These are phyloP conservation scores for Oriolus oriolus DNA, from an alignment of 2,113 vertebrate species.

Conservation along the genomic window DNA sequence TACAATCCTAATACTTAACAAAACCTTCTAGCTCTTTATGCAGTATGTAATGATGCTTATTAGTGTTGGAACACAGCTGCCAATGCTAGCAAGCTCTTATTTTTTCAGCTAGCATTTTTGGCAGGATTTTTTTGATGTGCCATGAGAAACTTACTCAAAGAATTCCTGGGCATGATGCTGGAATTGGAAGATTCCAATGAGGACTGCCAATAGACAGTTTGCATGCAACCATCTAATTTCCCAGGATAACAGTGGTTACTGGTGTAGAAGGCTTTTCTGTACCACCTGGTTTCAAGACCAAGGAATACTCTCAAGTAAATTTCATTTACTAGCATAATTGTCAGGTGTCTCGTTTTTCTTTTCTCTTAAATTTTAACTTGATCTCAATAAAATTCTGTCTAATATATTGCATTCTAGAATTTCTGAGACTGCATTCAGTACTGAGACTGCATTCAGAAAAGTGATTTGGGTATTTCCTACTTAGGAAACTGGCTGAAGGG, in stretches of 20 bases:
- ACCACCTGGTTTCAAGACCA: background rate
- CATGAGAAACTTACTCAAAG: background rate
- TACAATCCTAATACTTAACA: background rate
- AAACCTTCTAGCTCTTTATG: background rate
- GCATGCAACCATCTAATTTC: background rate
- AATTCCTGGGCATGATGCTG: background rate
- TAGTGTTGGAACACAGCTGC: background rate
- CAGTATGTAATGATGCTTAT: background rate
- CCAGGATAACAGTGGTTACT: background rate
- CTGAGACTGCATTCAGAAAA: background rate
- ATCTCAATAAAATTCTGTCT: background rate
- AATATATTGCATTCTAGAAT: background rate
- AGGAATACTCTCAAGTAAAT: background rate
- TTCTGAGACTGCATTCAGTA: background rate
- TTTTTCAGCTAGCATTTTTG: background rate
- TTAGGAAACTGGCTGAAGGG: background rate
- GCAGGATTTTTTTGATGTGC: background rate
- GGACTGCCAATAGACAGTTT: background rate
- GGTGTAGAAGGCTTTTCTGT: background rate
- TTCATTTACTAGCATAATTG: background rate
- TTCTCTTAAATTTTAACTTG: background rate
- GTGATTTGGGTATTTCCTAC: background rate
- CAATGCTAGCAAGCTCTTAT: background rate
- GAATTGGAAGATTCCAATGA: background rate
- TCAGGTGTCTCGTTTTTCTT: background rate